Evolutionary conservation across 2,113 vertebrate species (phyloP), one percentile per base, ranked within the genome.

Genomic region (Colinus virginianus): DNA sequence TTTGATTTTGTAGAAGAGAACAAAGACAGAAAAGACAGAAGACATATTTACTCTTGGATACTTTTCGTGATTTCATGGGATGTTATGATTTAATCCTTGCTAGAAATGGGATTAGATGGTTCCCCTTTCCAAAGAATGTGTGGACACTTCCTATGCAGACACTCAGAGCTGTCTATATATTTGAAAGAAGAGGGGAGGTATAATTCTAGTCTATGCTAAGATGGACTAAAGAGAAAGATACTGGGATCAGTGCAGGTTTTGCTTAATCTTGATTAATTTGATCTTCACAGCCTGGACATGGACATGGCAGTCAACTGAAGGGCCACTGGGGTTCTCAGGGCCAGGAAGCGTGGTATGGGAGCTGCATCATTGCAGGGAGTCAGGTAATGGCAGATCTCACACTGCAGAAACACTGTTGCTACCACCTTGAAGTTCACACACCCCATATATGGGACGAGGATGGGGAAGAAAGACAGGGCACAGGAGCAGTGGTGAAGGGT

Each of bases 1-100:
- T 93, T 90, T 94, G 81, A 90, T 88, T 81, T 78, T 72, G 46
- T 38, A 88, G 51, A 34, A 67, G 68, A 88, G n/a, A 86, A 63
- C 26, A 48, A 76, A 80, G 1, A 11, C 45, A 51, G 18, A 34
- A 85, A 62, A 1, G 10, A 86, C 71, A 90, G 79, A 88, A 56
- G n/a, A 80, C 21, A 13, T 23, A 34, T 4, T 83, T 49, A 46
- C 72, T 94, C 64, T 32, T 70, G 68, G 68, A 83, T 90, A 63
- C 34, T 22, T 63, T 83, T 71, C 68, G 72, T 80, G 74, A 61
- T 38, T 81, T 11, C 1, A 0, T 71, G 19, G 75, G 80, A 75
- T 1, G 2, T 26, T 68, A 32, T 83, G 46, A 71, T 53, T 84
- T 84, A 72, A 70, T 63, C 56, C 74, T 46, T 45, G 16, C n/a